These are phyloP conservation scores for Nomada flava DNA, from an alignment of 2,888 invertebrate genomes.

Conservation along the genomic window DNA sequence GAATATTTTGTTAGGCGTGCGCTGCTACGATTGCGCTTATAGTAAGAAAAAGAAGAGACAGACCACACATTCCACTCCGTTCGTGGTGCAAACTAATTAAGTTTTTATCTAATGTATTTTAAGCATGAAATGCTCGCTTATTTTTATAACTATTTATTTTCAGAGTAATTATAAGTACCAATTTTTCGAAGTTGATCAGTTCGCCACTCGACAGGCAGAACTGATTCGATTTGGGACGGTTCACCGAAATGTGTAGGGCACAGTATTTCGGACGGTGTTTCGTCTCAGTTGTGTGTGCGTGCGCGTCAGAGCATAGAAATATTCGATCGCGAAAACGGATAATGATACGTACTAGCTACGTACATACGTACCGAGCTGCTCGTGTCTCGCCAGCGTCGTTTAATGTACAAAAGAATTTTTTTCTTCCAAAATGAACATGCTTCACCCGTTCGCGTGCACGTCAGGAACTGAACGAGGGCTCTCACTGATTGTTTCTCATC, in stretches of 20 bases:
- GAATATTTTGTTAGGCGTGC: constrained; percentile 79
- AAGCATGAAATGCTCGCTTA: constrained; percentile 82
- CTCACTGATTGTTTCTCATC: background rate
- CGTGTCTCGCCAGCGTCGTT: constrained; percentile 19
- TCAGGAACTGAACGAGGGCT: constrained; percentile 10
- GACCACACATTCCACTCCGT: constrained; percentile 82
- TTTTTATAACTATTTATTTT: constrained; percentile 84
- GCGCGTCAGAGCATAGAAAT: constrained; percentile 28
- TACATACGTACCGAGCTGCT: constrained; percentile 36
- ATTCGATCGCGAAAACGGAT: constrained; percentile 28
- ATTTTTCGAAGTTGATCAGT: constrained; percentile 60
- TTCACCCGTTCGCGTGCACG: background rate
- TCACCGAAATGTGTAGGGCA: constrained; percentile 27
- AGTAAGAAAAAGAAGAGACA: constrained; percentile 72
- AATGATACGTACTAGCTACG: background rate
- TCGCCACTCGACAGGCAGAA: constrained; percentile 43
- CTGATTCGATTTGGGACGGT: constrained; percentile 41
- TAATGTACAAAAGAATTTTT: constrained; percentile 30
- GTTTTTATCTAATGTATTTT: constrained; percentile 79
- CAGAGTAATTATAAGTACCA: constrained; percentile 73
- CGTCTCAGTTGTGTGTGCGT: constrained; percentile 16
- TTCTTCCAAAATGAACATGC: constrained; percentile 24
- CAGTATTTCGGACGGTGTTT: constrained; percentile 26
- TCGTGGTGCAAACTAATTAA: constrained; percentile 81
- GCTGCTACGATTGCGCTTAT: constrained; percentile 74